Evolutionary conservation across 2,113 vertebrate genomes (phyloP).

Genomic region (Coracopsis vasa): DNA sequence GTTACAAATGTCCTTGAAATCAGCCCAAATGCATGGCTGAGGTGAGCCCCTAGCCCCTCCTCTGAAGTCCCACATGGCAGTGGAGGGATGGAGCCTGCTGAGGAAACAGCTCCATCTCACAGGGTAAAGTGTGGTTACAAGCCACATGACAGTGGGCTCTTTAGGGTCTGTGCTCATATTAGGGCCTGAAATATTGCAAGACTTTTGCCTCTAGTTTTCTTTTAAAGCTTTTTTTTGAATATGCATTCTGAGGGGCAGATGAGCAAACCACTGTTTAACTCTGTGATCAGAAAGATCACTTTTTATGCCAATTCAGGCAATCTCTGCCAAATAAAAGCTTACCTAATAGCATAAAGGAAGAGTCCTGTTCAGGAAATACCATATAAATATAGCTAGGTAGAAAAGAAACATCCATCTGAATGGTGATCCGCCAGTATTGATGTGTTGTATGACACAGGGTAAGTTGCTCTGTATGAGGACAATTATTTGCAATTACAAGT

Average conservation of each 20-base stretch:
- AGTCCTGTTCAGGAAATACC: neutral
- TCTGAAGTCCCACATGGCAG: fast-evolving
- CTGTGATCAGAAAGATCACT: neutral
- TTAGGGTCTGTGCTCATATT: neutral
- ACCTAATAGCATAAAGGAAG: neutral
- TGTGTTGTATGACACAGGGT: neutral
- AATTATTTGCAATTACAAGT: conserved; percentile 26
- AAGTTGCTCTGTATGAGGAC: neutral
- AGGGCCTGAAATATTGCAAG: neutral
- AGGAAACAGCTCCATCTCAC: neutral
- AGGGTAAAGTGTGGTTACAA: neutral
- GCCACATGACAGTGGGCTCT: fast-evolving
- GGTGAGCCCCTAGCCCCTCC: neutral
- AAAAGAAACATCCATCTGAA: neutral
- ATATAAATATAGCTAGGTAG: neutral
- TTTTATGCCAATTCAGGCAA: neutral
- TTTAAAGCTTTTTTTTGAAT: neutral
- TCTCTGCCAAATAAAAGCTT: neutral
- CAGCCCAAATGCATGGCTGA: neutral
- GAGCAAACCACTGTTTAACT: neutral
- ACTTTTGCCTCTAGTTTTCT: neutral
- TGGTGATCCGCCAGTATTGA: neutral
- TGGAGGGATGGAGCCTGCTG: neutral
- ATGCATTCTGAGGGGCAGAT: neutral
- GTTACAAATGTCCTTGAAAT: neutral